Conservation (phyloP, 2,888 invertebrate species). For the Notocelia uddmanniana region DNA sequence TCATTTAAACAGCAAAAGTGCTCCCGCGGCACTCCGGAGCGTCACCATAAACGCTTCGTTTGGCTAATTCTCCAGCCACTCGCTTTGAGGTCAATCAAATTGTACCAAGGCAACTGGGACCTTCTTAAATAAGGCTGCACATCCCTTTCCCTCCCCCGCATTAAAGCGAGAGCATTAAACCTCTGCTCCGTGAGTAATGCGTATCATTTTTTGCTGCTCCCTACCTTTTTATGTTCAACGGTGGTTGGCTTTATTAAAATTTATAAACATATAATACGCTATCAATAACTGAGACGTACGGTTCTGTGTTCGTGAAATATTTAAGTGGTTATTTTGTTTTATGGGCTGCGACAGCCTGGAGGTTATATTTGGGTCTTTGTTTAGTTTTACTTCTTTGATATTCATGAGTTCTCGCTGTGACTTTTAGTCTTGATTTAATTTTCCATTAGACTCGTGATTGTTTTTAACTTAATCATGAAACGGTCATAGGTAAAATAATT, state of each 20-base stretch:
- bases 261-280: slow-evolving; percentile 46
- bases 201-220: slow-evolving; percentile 46
- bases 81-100: slow-evolving; percentile 46
- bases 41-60: slow-evolving; percentile 40
- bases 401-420: background rate
- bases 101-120: slow-evolving; percentile 38
- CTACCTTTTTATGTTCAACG: slow-evolving; percentile 44
- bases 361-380: slow-evolving; percentile 2
- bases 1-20: slow-evolving; percentile 38
- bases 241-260: slow-evolving; percentile 44
- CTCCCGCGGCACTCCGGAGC: background rate
- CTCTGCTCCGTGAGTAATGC: slow-evolving; percentile 45
- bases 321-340: slow-evolving; percentile 38
- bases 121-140: slow-evolving; percentile 34
- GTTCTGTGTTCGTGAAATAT: slow-evolving; percentile 35
- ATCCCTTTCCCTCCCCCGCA: slow-evolving; percentile 32
- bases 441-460: too few species aligned
- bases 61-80: slow-evolving; percentile 38
- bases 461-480: too few species aligned
- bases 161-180: slow-evolving; percentile 43
- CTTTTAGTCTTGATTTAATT: background rate
- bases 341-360: slow-evolving; percentile 9
- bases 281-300: slow-evolving; percentile 45
- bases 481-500: too few species aligned
- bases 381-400: background rate